These are phyloP conservation scores for Opisthograptis luteolata DNA, from an alignment of 2,888 invertebrate species.

Conservation along the genomic window DNA sequence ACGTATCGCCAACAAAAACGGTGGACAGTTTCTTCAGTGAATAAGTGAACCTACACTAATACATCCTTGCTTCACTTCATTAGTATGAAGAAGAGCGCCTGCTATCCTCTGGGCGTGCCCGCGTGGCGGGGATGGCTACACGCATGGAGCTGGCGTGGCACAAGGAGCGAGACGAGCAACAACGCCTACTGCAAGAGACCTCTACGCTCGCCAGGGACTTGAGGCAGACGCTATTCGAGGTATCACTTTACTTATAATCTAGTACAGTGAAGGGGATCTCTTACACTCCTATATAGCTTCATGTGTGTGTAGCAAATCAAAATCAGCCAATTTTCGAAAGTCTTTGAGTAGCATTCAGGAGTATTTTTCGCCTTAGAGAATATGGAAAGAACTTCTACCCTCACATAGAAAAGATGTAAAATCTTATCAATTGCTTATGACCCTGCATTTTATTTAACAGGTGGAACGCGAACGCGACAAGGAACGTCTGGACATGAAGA, in stretches of 20 bases:
- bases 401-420: no score
- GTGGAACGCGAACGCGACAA: constrained; percentile 95
- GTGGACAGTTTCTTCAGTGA: no score
- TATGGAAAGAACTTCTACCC: no score
- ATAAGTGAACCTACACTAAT: no score
- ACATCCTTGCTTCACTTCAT: neutral
- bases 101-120: constrained; percentile 91
- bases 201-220: constrained; percentile 94
- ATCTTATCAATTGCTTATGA: neutral
- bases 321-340: no score
- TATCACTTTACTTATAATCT: no score
- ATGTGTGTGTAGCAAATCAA: no score
- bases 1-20: no score
- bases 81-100: constrained; percentile 94
- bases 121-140: constrained; percentile 93
- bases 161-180: constrained; percentile 96
- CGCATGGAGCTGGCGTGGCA: constrained; percentile 97
- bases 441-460: constrained; percentile 52
- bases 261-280: no score
- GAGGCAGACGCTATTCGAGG: constrained; percentile 93
- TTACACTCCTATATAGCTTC: no score
- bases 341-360: no score
- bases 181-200: constrained; percentile 94
- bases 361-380: no score
- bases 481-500: constrained; percentile 93